phyloP scores from a whole-genome alignment of 1,140 invertebrate species.

The Pachypsylla venusta region DNA sequence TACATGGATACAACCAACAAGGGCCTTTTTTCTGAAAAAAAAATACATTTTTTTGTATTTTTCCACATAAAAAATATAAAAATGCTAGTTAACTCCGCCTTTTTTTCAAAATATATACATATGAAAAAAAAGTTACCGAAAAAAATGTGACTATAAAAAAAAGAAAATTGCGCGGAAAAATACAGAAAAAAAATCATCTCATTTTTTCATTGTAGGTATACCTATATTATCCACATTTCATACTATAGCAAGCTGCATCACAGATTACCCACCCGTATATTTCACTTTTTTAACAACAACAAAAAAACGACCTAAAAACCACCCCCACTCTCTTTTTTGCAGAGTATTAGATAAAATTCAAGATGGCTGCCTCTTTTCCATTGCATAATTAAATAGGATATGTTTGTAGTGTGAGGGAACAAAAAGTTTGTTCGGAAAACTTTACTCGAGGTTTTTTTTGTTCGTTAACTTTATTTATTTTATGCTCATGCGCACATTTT shows the following conservation, averaged over 20 bases:
- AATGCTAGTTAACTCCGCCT: neutral
- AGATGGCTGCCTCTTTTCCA: conserved; percentile 8
- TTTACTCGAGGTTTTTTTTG: no score
- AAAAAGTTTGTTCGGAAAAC: no score
- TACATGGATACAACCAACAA: no score
- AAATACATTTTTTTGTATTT: conserved; percentile 4
- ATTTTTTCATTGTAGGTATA: neutral
- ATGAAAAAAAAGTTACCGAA: neutral
- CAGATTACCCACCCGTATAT: neutral
- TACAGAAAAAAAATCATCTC: neutral
- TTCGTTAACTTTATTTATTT: no score
- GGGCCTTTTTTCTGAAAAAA: neutral
- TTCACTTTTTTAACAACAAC: neutral
- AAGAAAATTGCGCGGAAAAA: conserved; percentile 4
- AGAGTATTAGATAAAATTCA: conserved; percentile 7
- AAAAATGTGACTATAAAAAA: neutral
- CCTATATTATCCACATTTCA: neutral
- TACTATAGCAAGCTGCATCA: neutral
- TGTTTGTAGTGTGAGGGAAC: neutral
- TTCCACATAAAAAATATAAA: conserved; percentile 3
- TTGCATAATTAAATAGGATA: conserved; percentile 7
- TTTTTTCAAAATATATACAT: neutral
- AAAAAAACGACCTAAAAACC: no score
- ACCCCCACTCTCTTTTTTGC: neutral
- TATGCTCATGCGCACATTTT: no score